These are phyloP conservation scores for Eupithecia abbreviata DNA, from an alignment of 2,888 invertebrate species.

Conservation along the genomic window DNA sequence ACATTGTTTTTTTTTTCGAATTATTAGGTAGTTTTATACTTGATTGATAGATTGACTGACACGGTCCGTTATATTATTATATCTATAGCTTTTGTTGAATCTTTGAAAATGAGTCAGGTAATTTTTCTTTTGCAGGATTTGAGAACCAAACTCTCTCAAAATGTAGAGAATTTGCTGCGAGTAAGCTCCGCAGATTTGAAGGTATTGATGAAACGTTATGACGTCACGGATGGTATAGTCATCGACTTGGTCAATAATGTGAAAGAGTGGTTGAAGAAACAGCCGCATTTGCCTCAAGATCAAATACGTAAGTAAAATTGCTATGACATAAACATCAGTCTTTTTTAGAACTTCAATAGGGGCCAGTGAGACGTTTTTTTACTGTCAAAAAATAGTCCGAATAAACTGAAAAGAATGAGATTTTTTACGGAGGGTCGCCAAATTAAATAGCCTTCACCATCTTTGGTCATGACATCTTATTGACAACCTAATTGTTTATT, in stretches of 20 bases:
- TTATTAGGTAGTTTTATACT: too few relatives aligned
- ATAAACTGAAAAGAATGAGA: too few relatives aligned
- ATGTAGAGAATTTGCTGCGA: slow-evolving; percentile 12
- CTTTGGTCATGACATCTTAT: too few relatives aligned
- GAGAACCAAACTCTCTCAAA: slow-evolving; percentile 15
- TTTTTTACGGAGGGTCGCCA: too few relatives aligned
- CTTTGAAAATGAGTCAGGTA: background rate
- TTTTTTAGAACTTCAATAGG: too few relatives aligned
- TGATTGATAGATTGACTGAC: too few relatives aligned
- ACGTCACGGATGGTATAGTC: slow-evolving; percentile 3
- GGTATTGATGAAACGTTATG: slow-evolving; percentile 9
- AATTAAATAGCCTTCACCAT: too few relatives aligned
- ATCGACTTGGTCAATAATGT: slow-evolving; percentile 36
- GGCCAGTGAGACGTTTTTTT: too few relatives aligned
- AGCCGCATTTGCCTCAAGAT: slow-evolving; percentile 65
- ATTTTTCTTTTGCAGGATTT: slow-evolving; percentile 14
- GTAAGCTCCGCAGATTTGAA: slow-evolving; percentile 15
- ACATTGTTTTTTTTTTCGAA: too few relatives aligned
- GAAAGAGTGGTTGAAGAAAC: slow-evolving; percentile 59
- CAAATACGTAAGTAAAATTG: slow-evolving; percentile 46
- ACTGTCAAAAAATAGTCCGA: too few relatives aligned
- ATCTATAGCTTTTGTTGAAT: too few relatives aligned
- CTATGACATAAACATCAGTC: background rate
- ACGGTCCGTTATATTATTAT: too few relatives aligned
- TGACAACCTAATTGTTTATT: background rate